A percentile compares a stretch with the other conserved stretches of the same genome.
Evolutionary conservation across 1,140 invertebrate genomes (phyloP).

Genomic region (Choristoneura fumiferana): DNA sequence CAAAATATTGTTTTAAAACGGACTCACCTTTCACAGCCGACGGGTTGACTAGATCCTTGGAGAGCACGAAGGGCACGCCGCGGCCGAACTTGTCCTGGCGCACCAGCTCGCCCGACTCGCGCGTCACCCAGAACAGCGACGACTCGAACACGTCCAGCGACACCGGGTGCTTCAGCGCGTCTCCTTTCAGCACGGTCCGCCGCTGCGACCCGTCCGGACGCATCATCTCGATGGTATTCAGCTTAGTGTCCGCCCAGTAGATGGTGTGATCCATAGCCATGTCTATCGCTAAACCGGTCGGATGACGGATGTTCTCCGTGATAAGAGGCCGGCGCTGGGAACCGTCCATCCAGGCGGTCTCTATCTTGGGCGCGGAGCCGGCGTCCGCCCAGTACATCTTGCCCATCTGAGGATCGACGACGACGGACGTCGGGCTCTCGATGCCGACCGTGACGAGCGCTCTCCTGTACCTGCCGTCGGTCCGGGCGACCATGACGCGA

Average conservation of each 20-base stretch:
- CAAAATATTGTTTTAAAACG: too few relatives aligned
- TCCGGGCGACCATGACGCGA: constrained; percentile 90
- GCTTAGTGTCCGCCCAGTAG: constrained; percentile 97
- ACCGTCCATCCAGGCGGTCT: constrained; percentile 97
- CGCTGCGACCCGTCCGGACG: constrained; percentile 89
- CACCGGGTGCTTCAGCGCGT: constrained; percentile 87
- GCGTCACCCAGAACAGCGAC: constrained; percentile 92
- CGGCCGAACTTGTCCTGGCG: constrained; percentile 97
- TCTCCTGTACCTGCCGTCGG: constrained; percentile 93
- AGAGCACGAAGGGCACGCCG: constrained; percentile 91
- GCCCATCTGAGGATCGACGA: constrained; percentile 91
- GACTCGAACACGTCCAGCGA: constrained; percentile 96
- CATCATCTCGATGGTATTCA: constrained; percentile 95
- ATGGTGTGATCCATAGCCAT: constrained; percentile 92
- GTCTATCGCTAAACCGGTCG: constrained; percentile 94
- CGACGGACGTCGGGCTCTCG: constrained; percentile 91
- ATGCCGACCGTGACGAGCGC: constrained; percentile 85
- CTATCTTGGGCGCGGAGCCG: constrained; percentile 90
- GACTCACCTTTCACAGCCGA: constrained; percentile 88
- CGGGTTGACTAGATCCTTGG: constrained; percentile 89
- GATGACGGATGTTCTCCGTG: constrained; percentile 88
- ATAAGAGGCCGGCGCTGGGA: constrained; percentile 89
- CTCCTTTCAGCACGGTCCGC: constrained; percentile 86
- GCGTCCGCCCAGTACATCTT: constrained; percentile 94
- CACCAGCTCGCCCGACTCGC: constrained; percentile 89